Evolutionary conservation across 2,113 vertebrate genomes (phyloP), one percentile per base, ranked within the genome.

Genomic region (Leiothrix lutea): DNA sequence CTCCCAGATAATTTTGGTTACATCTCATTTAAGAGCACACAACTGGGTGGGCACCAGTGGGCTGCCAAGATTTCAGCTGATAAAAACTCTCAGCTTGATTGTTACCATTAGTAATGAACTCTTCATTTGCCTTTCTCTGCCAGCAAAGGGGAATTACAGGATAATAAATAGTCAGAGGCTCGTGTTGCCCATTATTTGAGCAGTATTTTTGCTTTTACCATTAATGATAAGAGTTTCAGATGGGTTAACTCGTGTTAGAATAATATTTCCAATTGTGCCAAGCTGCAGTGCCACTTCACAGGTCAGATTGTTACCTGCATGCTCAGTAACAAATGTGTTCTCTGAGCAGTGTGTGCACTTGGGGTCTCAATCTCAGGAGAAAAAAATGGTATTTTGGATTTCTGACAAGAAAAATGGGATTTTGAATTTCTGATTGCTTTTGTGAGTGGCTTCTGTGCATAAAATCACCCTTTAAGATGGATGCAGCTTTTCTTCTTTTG

Each of bases 181-280:
- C 7, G 0, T 2, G 2, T 21, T 56, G 35, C 51, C 56, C 50
- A 1, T 65, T 12, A 1, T 57, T 73, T 44, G 80, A 19, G 64
- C n/a, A 11, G 13, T n/a, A 18, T 28, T 83, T 89, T 57, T 42
- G 33, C 29, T 80, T 80, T 73, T 48, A 7, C 12, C 3, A 0
- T 69, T 86, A 31, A 4, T 2, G 11, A 2, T 18, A 6, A 61
- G 14, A 1, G 3, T 50, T 82, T 40, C 53, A 69, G 25, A 4
- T 35, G 62, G 9, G 14, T 23, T 90, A 48, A 33, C 12, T 72
- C 5, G 7, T 2, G 22, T 53, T 58, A 16, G 35, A 48, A 19
- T 11, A 33, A 12, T 31, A 11, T 65, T 96, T 73, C 85, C 40
- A 35, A 0, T 60, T 38, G 29, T 83, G 45, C 15, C 40, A 20